phyloP scores from a whole-genome alignment of 1,140 invertebrate species.

The Ceratina calcarata region DNA sequence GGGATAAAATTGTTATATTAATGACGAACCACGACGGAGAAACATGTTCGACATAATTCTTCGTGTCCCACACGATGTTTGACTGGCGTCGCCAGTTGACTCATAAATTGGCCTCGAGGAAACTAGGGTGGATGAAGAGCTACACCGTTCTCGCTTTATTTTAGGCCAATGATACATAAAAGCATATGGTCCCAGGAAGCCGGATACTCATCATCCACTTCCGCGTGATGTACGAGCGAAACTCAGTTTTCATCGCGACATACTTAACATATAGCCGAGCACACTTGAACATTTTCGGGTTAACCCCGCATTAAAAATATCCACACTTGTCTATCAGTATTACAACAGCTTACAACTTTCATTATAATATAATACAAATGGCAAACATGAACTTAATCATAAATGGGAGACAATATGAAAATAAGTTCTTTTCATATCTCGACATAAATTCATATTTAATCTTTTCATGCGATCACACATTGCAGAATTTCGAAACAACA shows the following conservation, averaged over 20 bases:
- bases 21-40: not conserved
- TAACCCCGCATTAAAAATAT: too few relatives aligned
- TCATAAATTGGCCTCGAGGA: conserved; percentile 14
- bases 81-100: conserved; percentile 12
- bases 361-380: too few relatives aligned
- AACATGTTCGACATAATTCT: not conserved
- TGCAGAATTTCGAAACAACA: too few relatives aligned
- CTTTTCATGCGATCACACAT: too few relatives aligned
- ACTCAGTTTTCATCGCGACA: conserved; percentile 37
- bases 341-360: too few relatives aligned
- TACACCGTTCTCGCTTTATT: conserved; percentile 36
- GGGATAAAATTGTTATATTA: not conserved
- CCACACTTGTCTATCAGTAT: too few relatives aligned
- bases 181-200: conserved; percentile 17
- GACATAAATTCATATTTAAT: too few relatives aligned
- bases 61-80: not conserved
- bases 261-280: conserved; percentile 40
- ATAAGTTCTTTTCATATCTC: too few relatives aligned
- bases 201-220: conserved; percentile 49
- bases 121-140: conserved; percentile 17
- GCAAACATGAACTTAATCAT: too few relatives aligned
- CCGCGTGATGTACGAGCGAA: conserved; percentile 48
- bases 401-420: too few relatives aligned
- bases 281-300: conserved; percentile 21
- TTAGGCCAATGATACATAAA: conserved; percentile 28